Conservation (phyloP, 2,888 invertebrate genomes). For the Leuctra nigra region DNA sequence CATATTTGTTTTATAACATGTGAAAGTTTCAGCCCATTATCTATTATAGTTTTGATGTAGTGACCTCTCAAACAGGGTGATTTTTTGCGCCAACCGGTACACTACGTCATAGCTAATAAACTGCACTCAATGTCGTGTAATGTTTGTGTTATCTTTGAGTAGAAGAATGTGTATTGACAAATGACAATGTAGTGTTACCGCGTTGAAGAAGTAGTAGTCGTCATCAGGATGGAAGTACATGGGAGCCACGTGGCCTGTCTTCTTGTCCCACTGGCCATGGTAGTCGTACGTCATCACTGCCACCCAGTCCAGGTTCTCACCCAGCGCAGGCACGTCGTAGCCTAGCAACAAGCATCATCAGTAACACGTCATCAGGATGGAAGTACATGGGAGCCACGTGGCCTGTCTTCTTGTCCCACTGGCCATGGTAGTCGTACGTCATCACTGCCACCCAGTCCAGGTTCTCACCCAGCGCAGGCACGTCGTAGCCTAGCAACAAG, state of each 20-base stretch:
- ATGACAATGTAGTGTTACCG: no score
- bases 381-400: constrained; percentile 80
- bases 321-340: constrained; percentile 71
- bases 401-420: constrained; percentile 88
- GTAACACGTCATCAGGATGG: constrained; percentile 78
- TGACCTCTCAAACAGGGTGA: no score
- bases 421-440: constrained; percentile 88
- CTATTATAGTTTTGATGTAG: no score
- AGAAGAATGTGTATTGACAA: no score
- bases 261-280: constrained; percentile 89
- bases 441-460: constrained; percentile 89
- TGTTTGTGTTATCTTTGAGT: no score
- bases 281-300: constrained; percentile 91
- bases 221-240: constrained; percentile 76
- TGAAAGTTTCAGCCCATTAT: no score
- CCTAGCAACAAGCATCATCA: constrained; percentile 41
- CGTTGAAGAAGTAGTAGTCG: constrained; percentile 73
- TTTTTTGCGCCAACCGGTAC: no score
- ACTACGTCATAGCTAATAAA: no score
- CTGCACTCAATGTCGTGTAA: no score
- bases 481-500: constrained; percentile 63
- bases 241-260: constrained; percentile 85
- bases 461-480: constrained; percentile 62
- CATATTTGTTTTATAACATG: no score
- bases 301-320: constrained; percentile 77